Evolutionary conservation across 2,888 invertebrate genomes (phyloP), one percentile per base, ranked within the genome.

Genomic region (Teleogryllus oceanicus): DNA sequence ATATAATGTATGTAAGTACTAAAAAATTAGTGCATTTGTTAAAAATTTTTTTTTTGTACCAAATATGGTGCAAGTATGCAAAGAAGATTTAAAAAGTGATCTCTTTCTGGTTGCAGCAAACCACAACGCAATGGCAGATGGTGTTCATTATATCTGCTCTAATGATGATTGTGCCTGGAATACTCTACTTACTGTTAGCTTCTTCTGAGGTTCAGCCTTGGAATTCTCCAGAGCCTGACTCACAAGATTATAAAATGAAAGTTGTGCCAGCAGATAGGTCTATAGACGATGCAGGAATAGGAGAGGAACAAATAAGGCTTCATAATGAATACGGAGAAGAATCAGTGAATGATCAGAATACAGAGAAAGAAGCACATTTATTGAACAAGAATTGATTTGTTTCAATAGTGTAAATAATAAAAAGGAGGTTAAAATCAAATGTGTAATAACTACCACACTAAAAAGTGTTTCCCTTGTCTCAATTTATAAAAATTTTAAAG

Each of bases 171-270:
- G 83, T 87, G 12, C 88, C 89, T 50, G 91, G 91, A 50, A 81
- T 88, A 1, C 81, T 90, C 2, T 92, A 90, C 83, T 84, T 89
- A 0, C 74, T 89, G 0, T 91, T 91, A 83, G 88, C 89, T 4
- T 89, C 89, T 77, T 90, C 91, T 1, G 89, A 89, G 51, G 85
- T 91, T n/a, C 90, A 91, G 84, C 83, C 88, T 0, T 92, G 92
- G 92, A 92, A 92, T 84, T 86, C 85, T 20, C 86, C 86, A 10
- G 13, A 62, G 4, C 5, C 62, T 62, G 13, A 1, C 16, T 4
- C 62, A 18, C 13, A 62, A 62, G 62, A 62, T 11, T n/a, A 62
- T n/a, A 62, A 62, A n/a, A 62, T 62, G 62, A 62, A 62, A n/a
- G 37, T 8, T 37, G 37, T 37, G 8, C 37, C 37, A 37, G 37